A percentile compares a stretch with the other conserved stretches of the same genome.
phyloP scores from a whole-genome alignment of 2,888 invertebrate species.

The Acanthoscelides obtectus region DNA sequence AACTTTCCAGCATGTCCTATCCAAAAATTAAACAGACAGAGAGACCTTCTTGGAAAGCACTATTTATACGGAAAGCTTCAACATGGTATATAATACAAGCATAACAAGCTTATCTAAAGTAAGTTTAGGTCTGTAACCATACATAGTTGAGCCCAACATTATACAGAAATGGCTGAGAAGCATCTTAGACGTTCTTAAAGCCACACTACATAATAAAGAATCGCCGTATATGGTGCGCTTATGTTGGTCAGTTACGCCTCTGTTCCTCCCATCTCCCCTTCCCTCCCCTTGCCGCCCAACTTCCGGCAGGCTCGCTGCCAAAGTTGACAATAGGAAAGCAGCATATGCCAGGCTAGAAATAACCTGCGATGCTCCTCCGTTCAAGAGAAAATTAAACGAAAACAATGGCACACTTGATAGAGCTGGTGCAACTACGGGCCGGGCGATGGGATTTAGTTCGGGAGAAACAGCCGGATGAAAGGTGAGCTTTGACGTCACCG shows the following conservation, averaged over 20 bases:
- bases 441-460: background rate
- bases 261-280: conserved; percentile 2
- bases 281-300: conserved; percentile 29
- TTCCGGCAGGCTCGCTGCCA: conserved; percentile 46
- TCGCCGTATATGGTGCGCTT: too few relatives aligned
- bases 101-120: too few relatives aligned
- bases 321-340: conserved; percentile 47
- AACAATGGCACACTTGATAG: conserved; percentile 30
- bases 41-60: too few relatives aligned
- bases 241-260: background rate
- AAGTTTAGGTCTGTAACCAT: too few relatives aligned
- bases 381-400: conserved; percentile 23
- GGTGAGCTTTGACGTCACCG: background rate
- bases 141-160: too few relatives aligned
- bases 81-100: too few relatives aligned
- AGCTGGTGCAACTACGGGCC: background rate
- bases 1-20: too few relatives aligned
- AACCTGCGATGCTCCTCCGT: conserved; percentile 17
- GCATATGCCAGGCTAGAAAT: conserved; percentile 34
- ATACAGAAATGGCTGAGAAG: too few relatives aligned
- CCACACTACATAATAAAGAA: too few relatives aligned
- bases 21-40: too few relatives aligned
- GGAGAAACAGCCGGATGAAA: background rate
- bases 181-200: too few relatives aligned
- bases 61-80: too few relatives aligned